Evolutionary conservation across 2,113 vertebrate species (phyloP).

Genomic region (Thermophis baileyi): DNA sequence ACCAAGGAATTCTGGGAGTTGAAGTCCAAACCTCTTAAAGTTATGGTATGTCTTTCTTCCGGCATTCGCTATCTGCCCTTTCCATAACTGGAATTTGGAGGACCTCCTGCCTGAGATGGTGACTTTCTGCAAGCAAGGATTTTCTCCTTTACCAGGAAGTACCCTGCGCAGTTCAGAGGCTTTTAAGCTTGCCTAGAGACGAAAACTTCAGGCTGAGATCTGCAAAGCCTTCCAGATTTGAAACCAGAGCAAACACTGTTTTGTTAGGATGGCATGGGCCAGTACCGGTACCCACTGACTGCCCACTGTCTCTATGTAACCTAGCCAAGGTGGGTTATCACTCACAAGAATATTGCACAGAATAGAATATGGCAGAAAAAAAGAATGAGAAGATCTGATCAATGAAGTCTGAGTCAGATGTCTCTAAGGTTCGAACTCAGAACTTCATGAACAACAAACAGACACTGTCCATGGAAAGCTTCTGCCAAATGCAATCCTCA

Average conservation of each 20-base stretch:
- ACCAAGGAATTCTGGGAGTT: not conserved
- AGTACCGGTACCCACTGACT: not conserved
- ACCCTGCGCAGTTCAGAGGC: not conserved
- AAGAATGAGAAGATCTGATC: not conserved
- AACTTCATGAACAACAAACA: not conserved
- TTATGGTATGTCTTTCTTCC: not conserved
- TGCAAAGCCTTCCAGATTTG: not conserved
- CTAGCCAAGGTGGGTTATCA: not conserved
- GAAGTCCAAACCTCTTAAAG: not conserved
- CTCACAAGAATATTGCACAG: not conserved
- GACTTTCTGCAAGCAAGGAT: not conserved
- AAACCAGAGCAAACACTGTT: not conserved
- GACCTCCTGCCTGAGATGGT: not conserved
- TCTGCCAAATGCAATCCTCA: not conserved
- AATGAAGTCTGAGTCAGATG: not conserved
- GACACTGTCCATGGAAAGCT: not conserved
- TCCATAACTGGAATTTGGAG: not conserved
- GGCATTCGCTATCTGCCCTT: not conserved
- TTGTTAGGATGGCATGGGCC: not conserved
- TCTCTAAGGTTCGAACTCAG: not conserved
- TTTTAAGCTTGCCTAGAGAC: not conserved
- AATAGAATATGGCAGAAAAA: not conserved
- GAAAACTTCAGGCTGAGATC: not conserved
- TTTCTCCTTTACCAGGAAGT: not conserved
- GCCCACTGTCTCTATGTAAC: not conserved